Evolutionary conservation across 1,140 invertebrate genomes (phyloP), one percentile per base, ranked within the genome.

Genomic region (Ridgeia piscesae): DNA sequence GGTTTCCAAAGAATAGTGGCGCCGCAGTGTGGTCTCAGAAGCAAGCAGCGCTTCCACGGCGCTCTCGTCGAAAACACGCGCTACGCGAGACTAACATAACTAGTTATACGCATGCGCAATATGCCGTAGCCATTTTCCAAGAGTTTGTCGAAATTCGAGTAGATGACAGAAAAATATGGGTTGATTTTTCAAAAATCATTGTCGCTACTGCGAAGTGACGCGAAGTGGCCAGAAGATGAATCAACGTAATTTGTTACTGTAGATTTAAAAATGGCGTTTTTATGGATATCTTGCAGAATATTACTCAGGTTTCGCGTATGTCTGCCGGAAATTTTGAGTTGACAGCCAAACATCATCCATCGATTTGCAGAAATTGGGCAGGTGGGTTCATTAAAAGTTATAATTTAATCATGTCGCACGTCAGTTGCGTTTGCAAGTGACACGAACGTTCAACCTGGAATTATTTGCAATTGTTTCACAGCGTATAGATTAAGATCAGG

Each of bases 101-200:
- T 77, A 77, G 58, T 77, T 77, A 2, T 77, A 77, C 58, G 58
- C 58, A 31, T 77, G 58, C 58, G 58, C 17, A 77, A 77, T 77
- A 77, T 77, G 58, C 58, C 58, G 58, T 77, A 77, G 58, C 58
- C 58, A 77, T 77, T 77, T 77, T 77, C 58, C 58, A 77, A 77
- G 58, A 77, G 58, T 77, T 77, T 77, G 58, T 77, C 58, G 58
- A 77, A 77, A 77, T 77, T 77, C 58, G 58, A 77, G 58, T 77
- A 77, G 58, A 77, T 77, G 58, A 77, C 58, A 77, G 58, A 77
- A 77, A 77, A 77, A 77, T 77, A 77, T 77, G 58, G 58, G 58
- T 77, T 77, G 58, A 77, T 77, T 77, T 77, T 77, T 77, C 17
- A 14, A 77, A 77, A 77, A 77, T 77, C 58, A 77, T 77, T 77